Evolutionary conservation across 2,113 vertebrate genomes (phyloP), one percentile per base, ranked within the genome.

Genomic region (Poeciliopsis turrubarensis): DNA sequence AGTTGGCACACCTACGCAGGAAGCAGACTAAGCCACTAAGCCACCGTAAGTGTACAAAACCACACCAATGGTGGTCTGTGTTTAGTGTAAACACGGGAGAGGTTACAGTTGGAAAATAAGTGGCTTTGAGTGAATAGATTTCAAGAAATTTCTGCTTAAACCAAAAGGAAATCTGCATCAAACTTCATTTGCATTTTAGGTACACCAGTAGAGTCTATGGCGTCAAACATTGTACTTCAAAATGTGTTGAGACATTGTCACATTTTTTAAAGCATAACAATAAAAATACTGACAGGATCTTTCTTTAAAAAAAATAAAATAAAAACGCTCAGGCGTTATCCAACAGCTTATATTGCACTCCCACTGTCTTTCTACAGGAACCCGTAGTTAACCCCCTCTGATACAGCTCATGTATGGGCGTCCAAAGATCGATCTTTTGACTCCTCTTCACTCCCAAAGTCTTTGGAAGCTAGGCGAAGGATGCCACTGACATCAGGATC

Each of bases 401-500:
- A 75, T 41, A 39, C n/a, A 41, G 13, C 27, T 54, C 22, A 27
- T 51, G 57, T 14, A 47, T n/a, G 22, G 22, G 22, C 19, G 15
- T 51, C 47, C 14, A 51, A 51, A 19, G 47, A 41, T 14, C 11
- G 10, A 19, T 57, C 25, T 57, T 57, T 25, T 57, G 51, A n/a
- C 44, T n/a, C n/a, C 0, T 10, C 31, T 54, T 41, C 39, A 68
- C 29, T 57, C 30, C 39, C 17, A 51, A 1, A 0, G 22, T 13
- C 19, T 12, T 27, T 62, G 30, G 22, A 9, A 0, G 93, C 79
- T 90, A 97, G 84, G 95, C 95, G 12, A 91, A 94, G 0, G 83
- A 81, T 34, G 72, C 85, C 0, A 95, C 92, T 0, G 92, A 88
- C 2, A 94, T 75, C 17, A 98, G 84, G 75, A 98, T 95, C 94